Conservation (phyloP, 2,888 invertebrate species). For the Therioaphis trifolii region DNA sequence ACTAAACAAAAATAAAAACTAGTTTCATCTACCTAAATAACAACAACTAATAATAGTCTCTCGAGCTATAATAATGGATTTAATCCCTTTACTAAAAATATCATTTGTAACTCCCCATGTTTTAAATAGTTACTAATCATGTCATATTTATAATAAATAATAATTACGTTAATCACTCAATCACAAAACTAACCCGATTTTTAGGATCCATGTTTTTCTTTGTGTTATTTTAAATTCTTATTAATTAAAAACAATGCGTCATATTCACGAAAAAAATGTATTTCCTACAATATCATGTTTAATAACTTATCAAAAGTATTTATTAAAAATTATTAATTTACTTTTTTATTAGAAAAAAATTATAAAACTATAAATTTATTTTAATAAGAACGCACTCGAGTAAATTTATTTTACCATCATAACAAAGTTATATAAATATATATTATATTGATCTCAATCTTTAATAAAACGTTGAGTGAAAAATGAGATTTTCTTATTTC, state of each 20-base stretch:
- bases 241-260: not conserved
- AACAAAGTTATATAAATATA: not conserved
- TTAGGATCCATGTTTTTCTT: not conserved
- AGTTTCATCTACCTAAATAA: too few species aligned
- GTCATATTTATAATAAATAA: not conserved
- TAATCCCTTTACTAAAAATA: not conserved
- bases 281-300: not conserved
- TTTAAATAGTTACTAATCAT: not conserved
- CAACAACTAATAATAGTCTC: not conserved
- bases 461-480: conserved; percentile 32
- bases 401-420: not conserved
- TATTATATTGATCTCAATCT: conserved; percentile 13
- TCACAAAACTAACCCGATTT: not conserved
- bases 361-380: not conserved
- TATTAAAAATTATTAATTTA: not conserved
- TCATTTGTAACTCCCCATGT: not conserved
- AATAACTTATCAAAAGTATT: not conserved
- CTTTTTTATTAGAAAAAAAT: not conserved
- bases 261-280: not conserved
- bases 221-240: not conserved
- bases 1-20: not conserved
- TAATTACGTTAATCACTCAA: not conserved
- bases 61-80: not conserved
- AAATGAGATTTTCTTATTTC: conserved; percentile 44
- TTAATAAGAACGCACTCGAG: not conserved